phyloP scores from a whole-genome alignment of 2,797 vertebrate species.

The Holocentrus rufus region DNA sequence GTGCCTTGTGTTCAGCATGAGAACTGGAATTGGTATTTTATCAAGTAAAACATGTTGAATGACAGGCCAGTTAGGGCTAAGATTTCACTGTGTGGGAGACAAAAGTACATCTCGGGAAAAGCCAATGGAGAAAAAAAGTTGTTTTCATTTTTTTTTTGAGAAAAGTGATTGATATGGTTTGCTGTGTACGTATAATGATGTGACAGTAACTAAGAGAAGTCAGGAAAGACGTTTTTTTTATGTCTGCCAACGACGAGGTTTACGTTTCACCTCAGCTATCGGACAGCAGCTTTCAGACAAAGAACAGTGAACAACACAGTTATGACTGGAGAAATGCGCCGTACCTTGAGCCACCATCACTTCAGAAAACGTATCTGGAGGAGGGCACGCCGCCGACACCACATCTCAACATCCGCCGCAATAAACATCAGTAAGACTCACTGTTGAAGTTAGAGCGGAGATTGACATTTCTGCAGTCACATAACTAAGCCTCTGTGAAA shows the following conservation, averaged over 20 bases:
- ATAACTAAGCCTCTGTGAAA: constrained; percentile 1
- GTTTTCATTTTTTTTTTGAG: too few relatives aligned
- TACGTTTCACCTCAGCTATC: background rate
- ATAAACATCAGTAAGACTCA: background rate
- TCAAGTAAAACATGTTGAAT: constrained; percentile 40
- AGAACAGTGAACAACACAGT: too few relatives aligned
- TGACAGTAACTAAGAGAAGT: background rate
- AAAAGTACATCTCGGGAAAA: constrained; percentile 17
- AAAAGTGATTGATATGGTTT: constrained; percentile 16
- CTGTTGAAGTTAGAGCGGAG: background rate
- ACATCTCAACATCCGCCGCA: background rate
- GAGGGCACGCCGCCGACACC: background rate
- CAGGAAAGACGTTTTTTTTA: too few relatives aligned
- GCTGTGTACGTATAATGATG: background rate
- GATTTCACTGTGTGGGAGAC: constrained; percentile 39
- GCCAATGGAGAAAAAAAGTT: constrained; percentile 1
- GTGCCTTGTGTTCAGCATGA: constrained; percentile 37
- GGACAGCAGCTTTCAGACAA: too few relatives aligned
- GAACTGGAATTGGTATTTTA: constrained; percentile 39
- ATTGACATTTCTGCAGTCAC: background rate
- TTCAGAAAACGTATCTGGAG: background rate
- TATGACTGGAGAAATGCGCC: background rate
- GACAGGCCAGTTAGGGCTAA: constrained; percentile 19
- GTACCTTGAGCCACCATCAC: background rate
- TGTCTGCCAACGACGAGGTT: background rate